Base-by-base conservation (phyloP, 1,140 invertebrate species). In the Plectus sambesii region DNA sequence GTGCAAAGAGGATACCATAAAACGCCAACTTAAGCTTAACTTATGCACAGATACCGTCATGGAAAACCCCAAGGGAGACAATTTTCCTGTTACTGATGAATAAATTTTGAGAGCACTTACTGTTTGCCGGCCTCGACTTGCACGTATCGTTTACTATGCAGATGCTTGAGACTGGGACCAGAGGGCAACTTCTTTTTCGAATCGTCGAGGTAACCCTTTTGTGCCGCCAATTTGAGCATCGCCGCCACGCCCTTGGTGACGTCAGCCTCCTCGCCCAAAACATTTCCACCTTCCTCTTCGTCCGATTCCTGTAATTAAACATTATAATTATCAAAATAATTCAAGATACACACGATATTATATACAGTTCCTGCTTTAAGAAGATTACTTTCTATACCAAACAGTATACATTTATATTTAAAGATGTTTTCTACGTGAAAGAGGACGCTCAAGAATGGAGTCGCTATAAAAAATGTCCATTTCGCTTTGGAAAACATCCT, bases 211-310 rank as follows among this genome's bases (percentile, higher is more conserved):
- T 93, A 94, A 12, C 76, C 93, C 78, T 97, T 97, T 58, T 87
- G 92, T 65, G 85, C 78, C 5, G 92, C 92, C 30, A 98, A 71
- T 62, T 83, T 81, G 35, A 98, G 74, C 3, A 93, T 92, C 51
- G 86, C 87, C 42, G 80, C 88, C 19, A 97, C 79, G 36, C 93
- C 92, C 25, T 80, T 78, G 40, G 83, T 86, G n/a, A 93, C 79
- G 65, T 89, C 82, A 0, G 90, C 88, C 73, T 98, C 93, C 57
- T 88, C 87, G 62, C 90, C 90, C 42, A 98, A 72, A 67, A 63
- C 61, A 42, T 69, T 69, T 37, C 56, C 52, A 36, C 64, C 58
- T 29, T 69, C 66, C 6, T 46, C 57, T 15, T 65, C 56, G 9
- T 55, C 45, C 9, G 26, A 47, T 2, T 64, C 55, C 5, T 49